Base-by-base conservation (phyloP, 2,113 vertebrate genomes). In the Laterallus jamaicensis region DNA sequence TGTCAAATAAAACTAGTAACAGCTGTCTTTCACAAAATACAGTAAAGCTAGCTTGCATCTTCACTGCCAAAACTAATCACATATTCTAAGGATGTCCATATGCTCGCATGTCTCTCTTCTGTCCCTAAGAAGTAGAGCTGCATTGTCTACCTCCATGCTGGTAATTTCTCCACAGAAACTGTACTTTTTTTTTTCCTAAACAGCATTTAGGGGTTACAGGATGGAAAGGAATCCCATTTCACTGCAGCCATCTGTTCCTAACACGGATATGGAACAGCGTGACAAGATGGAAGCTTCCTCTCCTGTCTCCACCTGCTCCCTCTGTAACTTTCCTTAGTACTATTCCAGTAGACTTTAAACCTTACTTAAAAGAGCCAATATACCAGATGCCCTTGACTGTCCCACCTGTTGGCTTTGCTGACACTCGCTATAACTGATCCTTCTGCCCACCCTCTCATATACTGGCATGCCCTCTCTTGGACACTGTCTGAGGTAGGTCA, bases 201-300 rank as follows among this genome's bases (percentile, higher is more conserved):
- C 58, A 60, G 25, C 42, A 82, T 47, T 59, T 15, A 54, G 31
- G 31, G 22, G 25, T 55, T 80, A 58, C 15, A 54, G 52, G 84
- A 82, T 4, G 21, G 58, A 88, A 84, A 79, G 42, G 37, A n/a
- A 81, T 24, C 39, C 69, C 12, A 3, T 63, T 76, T 93, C 76
- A 87, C 49, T 40, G n/a, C 32, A 96, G 73, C 26, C 76, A 94
- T 86, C 83, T 76, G 35, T 18, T 82, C 76, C 26, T 78, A 67
- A 91, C 37, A 81, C 2, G 2, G 15, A 87, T 17, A 71, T 26
- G 56, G 67, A 94, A 77, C 7, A 4, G 25, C 20, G 6, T 70
- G 58, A 82, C 58, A 87, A 76, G 69, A 95, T 73, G 56, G 68
- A 95, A 92, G 54, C 54, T 74, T 35, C 35, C 40, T 52, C 64